Evolutionary conservation across 2,113 vertebrate species (phyloP), one percentile per base, ranked within the genome.

Genomic region (Sapayoa aenigma): DNA sequence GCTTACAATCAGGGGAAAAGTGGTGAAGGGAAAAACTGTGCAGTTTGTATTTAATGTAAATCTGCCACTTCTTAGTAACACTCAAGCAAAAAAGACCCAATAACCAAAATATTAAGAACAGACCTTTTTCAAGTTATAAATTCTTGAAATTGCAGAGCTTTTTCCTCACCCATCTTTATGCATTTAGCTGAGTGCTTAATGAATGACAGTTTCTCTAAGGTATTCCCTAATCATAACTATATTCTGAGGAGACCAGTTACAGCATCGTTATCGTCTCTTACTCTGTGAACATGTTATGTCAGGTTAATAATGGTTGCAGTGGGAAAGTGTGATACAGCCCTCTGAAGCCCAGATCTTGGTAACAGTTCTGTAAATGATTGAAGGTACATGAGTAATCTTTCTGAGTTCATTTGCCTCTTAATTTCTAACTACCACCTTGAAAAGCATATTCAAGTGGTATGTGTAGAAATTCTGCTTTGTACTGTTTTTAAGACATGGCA

Each of bases 261-360:
- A 80, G 72, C 87, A 67, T 76, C 46, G 2, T 92, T 95, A 91
- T 60, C 58, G 14, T 77, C 83, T 76, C 84, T 50, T 72, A 7
- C 62, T 82, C 66, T 53, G 2, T 41, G 74, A 85, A 73, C 71
- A 42, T 66, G 67, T 87, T 87, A 52, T 89, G 89, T 94, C 81
- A 91, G 58, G 81, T 86, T 95, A 84, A 84, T 95, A 92, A 75
- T 67, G 73, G 88, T 46, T 90, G 88, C 72, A 74, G 65, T 63
- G 65, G 84, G 90, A 60, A 94, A 53, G 55, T 12, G 3, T 42
- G 75, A 94, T 73, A 58, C 65, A 86, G 75, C 71, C 33, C 85
- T 89, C 73, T 71, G 93, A 90, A 92, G 77, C 65, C 2, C 53
- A 56, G 47, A n/a, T 58, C 89, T 92, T 60, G 60, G 72, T 92